phyloP scores from a whole-genome alignment of 1,140 invertebrate species.

The Dinothrombium tinctorium region DNA sequence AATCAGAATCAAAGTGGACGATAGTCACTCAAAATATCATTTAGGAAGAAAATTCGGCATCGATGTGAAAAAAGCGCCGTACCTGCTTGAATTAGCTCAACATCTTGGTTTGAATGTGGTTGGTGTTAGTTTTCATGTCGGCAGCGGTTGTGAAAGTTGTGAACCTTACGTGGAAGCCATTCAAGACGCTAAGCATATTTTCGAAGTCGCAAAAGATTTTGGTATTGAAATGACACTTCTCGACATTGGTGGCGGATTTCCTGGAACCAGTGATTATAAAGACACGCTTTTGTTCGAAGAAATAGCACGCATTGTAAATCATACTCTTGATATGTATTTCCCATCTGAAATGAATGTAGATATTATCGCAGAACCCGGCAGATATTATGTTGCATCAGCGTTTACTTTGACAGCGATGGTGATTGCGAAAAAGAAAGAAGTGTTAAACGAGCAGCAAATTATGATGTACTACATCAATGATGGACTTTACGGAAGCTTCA shows the following conservation, averaged over 20 bases:
- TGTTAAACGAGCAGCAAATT: constrained; percentile 26
- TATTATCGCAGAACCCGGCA: constrained; percentile 87
- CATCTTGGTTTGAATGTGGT: constrained; percentile 45
- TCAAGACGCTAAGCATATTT: constrained; percentile 34
- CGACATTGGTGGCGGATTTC: constrained; percentile 68
- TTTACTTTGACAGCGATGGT: constrained; percentile 74
- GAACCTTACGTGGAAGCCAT: constrained; percentile 50
- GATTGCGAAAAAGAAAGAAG: constrained; percentile 42
- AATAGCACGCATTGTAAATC: constrained; percentile 44
- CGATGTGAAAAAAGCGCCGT: constrained; percentile 49
- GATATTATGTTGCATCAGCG: constrained; percentile 72
- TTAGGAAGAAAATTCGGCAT: constrained; percentile 91
- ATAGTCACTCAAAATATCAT: constrained; percentile 56
- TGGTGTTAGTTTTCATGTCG: constrained; percentile 68
- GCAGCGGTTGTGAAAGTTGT: constrained; percentile 43
- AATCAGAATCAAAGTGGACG: constrained; percentile 73
- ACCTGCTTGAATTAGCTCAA: constrained; percentile 47
- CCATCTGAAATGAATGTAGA: constrained; percentile 35
- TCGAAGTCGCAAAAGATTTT: constrained; percentile 36
- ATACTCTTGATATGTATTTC: constrained; percentile 54
- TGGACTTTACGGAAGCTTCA: constrained; percentile 93
- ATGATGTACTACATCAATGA: constrained; percentile 95
- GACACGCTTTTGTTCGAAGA: constrained; percentile 31
- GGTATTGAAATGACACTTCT: constrained; percentile 46
- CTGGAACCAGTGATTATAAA: constrained; percentile 36